Base-by-base conservation (phyloP, 2,113 vertebrate genomes). In the Bucco capensis region DNA sequence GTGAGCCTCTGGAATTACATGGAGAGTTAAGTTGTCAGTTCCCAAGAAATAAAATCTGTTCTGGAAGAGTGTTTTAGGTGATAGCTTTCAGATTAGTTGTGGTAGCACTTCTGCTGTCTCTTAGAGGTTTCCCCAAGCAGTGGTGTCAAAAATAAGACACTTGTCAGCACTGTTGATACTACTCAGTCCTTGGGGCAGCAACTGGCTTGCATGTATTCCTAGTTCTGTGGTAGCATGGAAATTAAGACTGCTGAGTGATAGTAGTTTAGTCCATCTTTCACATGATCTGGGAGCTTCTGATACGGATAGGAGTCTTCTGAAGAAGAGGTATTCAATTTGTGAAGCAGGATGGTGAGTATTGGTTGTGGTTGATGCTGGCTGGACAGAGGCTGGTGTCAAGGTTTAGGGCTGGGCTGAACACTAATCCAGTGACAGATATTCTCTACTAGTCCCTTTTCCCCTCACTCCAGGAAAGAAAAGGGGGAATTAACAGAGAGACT, bases 311-410 rank as follows among this genome's bases (percentile, higher is more conserved):
- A 67, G 31, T 33, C 50, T 61, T 70, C 54, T 54, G 51, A 18
- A 40, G 51, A 50, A 42, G 25, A 53, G 24, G 13, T 0, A 0
- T 6, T 3, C 0, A 8, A 5, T 65, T 85, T 61, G 27, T 51
- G 42, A 31, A 44, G 31, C 7, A 28, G 42, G 42, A 80, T 46
- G 7, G 3, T 24, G 44, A 8, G 2, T 15, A 4, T 11, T 2
- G 4, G 5, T 33, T 77, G 69, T 1, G 16, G 19, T 53, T 4
- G 7, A 7, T 56, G 54, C 61, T 0, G 3, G 27, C 57, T 73
- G 80, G 54, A 37, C 33, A 46, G 50, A 57, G 47, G n/a, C n/a
- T n/a, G n/a, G n/a, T n/a, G n/a, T n/a, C n/a, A n/a, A n/a, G n/a
- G n/a, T n/a, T n/a, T n/a, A n/a, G n/a, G n/a, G n/a, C n/a, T n/a